Conservation (phyloP, 2,113 vertebrate species). For the Sylvia atricapilla region DNA sequence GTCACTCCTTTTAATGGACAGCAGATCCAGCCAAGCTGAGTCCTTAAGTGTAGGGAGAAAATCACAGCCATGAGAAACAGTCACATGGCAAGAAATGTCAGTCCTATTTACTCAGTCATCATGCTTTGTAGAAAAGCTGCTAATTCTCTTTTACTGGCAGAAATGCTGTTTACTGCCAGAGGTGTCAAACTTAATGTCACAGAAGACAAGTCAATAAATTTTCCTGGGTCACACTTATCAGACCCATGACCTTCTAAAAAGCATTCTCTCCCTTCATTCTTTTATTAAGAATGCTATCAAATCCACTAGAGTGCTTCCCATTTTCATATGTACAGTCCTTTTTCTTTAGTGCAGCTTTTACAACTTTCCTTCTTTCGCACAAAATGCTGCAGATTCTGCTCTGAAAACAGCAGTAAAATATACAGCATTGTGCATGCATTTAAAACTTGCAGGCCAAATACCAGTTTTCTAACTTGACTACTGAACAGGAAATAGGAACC, state of each 20-base stretch:
- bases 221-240: not conserved
- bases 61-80: not conserved
- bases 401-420: not conserved
- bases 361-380: not conserved
- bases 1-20: not conserved
- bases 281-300: not conserved
- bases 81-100: not conserved
- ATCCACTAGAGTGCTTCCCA: not conserved
- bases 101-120: not conserved
- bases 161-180: not conserved
- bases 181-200: not conserved
- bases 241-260: not conserved
- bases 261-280: not conserved
- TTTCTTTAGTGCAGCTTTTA: not conserved
- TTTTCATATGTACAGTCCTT: not conserved
- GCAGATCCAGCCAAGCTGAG: not conserved
- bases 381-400: not conserved
- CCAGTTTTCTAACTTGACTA: not conserved
- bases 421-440: not conserved
- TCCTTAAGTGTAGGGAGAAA: not conserved
- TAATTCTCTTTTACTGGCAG: not conserved
- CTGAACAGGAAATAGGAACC: not conserved
- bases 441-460: not conserved
- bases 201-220: not conserved
- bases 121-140: not conserved